Conservation (phyloP, 2,888 invertebrate species). For the Oligia fasciuncula region DNA sequence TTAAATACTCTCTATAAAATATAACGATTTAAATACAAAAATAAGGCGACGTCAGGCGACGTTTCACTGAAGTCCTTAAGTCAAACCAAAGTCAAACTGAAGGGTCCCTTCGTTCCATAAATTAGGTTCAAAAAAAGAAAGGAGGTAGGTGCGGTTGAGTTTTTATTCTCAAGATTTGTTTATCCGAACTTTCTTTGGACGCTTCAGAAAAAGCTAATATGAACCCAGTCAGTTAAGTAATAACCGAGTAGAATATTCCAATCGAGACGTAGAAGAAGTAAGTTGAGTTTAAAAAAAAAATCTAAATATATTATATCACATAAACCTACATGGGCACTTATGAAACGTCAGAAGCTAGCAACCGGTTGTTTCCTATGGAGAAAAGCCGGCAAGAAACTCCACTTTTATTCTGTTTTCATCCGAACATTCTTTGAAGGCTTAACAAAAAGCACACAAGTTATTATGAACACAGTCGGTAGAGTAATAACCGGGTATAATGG, state of each 20-base stretch:
- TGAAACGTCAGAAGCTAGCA: too few relatives aligned
- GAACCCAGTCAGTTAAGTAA: neutral
- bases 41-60: conserved; percentile 13
- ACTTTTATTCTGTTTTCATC: neutral
- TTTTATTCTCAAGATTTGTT: neutral
- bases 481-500: neutral
- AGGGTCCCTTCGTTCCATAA: conserved; percentile 4
- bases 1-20: conserved; percentile 51
- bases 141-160: neutral
- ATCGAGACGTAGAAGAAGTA: neutral
- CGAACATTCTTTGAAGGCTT: neutral
- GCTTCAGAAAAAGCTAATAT: neutral
- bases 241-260: neutral
- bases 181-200: neutral
- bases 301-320: too few relatives aligned
- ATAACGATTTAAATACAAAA: conserved; percentile 25
- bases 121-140: neutral
- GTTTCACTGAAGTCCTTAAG: conserved; percentile 15
- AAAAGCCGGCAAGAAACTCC: too few relatives aligned
- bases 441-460: neutral
- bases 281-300: neutral
- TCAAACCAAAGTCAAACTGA: conserved; percentile 3
- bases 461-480: neutral
- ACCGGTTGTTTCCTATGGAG: too few relatives aligned
- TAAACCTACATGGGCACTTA: too few relatives aligned